Percentiles rank a stretch among this genome's conserved stretches.
phyloP scores from a whole-genome alignment of 2,888 invertebrate genomes.

The Hermaeophaga mercurialis region DNA sequence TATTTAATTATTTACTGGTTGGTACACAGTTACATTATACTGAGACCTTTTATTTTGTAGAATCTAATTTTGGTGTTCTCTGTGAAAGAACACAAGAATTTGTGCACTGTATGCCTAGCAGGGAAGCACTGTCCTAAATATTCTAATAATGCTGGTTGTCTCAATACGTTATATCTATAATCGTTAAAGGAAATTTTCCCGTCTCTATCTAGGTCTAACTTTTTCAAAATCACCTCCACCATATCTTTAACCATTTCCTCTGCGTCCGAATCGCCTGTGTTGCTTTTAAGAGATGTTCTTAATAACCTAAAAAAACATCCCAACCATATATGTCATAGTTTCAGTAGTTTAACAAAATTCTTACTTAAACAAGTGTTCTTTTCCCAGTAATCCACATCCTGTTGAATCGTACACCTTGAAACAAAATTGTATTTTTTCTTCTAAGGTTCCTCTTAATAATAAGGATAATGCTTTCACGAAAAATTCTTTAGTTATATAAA shows the following conservation, averaged over 20 bases:
- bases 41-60: constrained; percentile 16
- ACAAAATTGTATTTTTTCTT: constrained; percentile 70
- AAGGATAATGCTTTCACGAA: constrained; percentile 72
- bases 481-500: constrained; percentile 56
- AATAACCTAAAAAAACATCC: constrained; percentile 69
- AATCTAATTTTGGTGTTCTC: constrained; percentile 18
- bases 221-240: constrained; percentile 71
- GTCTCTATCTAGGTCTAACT: constrained; percentile 76
- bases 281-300: constrained; percentile 62
- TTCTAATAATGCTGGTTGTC: constrained; percentile 70
- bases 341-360: background rate
- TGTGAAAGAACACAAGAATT: constrained; percentile 47
- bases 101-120: constrained; percentile 57
- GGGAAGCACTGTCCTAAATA: constrained; percentile 76
- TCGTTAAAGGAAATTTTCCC: constrained; percentile 72
- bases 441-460: constrained; percentile 69
- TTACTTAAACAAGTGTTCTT: constrained; percentile 59
- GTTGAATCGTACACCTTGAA: constrained; percentile 71
- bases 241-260: constrained; percentile 77
- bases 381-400: constrained; percentile 66
- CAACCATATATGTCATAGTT: no score
- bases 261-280: constrained; percentile 69
- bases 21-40: constrained; percentile 22
- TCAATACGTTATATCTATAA: constrained; percentile 65
- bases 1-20: no score